Base-by-base conservation (phyloP, 2,888 invertebrate species). In the Holacanthella duospinosa region DNA sequence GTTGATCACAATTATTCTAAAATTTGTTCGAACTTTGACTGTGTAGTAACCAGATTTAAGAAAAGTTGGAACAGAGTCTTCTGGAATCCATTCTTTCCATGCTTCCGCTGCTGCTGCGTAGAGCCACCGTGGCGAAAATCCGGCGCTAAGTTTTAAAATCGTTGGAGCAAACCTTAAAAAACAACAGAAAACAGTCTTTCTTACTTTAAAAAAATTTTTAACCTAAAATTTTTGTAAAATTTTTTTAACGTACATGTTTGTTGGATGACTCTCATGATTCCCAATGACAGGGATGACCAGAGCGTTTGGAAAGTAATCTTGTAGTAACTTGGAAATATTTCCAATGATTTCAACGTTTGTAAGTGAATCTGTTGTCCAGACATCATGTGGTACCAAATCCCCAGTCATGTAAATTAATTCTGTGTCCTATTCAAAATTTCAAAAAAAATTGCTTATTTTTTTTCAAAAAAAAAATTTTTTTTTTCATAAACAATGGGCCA, bases 41-140 rank as follows among this genome's bases (percentile, higher is more conserved):
- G 89, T 86, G 76, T 89, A 94, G 72, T 84, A 93, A 19, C 91
- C 93, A 26, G 87, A 86, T 56, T 82, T 79, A 19, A 79, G 76
- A 54, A 89, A 78, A 0, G 85, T 84, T 19, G 74, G 75, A 68
- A 80, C 79, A 0, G 86, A 83, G 1, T 82, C 82, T 54, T 80
- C 79, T 0, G 86, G 84, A 68, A 93, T 77, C 84, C 87, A 90
- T 19, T 77, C 75, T 24, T 74, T 73, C 90, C 92, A 93, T 74
- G 85, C 81, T 19, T 84, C 79, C 24, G 84, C 84, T 43, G 87
- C 76, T 25, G 85, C 81, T 55, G 86, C 79, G 74, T 92, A 93
- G 16, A 93, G 76, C 93, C 92, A 89, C 48, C 66, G 65, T 0
- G 69, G 68, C 6, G 71, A 70, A 58, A 68, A 64, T 48, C 65